A percentile compares a stretch with the other conserved stretches of the same genome.
Evolutionary conservation across 1,140 invertebrate genomes (phyloP).

Genomic region (Copidosoma floridanum): DNA sequence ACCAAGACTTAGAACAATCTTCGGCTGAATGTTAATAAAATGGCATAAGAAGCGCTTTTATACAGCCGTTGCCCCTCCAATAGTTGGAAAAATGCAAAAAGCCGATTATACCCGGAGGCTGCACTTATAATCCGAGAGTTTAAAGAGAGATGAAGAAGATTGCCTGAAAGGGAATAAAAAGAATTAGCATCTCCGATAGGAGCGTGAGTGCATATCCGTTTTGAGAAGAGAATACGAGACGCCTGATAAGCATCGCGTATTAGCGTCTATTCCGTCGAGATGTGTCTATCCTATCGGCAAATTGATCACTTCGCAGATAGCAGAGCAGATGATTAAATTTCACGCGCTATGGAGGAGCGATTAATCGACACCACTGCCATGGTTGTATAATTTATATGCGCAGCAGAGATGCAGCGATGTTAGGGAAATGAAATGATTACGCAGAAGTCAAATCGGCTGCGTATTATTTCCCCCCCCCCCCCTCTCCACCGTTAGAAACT

Average conservation of each 20-base stretch:
- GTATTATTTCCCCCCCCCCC: neutral
- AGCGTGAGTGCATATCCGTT: neutral
- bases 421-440: constrained; percentile 17
- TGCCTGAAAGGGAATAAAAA: neutral
- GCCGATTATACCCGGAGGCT: constrained; percentile 11
- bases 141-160: too few relatives aligned
- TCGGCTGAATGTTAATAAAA: constrained; percentile 8
- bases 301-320: constrained; percentile 16
- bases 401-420: too few relatives aligned
- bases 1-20: neutral
- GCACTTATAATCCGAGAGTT: neutral
- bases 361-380: too few relatives aligned
- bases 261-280: too few relatives aligned
- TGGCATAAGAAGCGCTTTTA: constrained; percentile 7
- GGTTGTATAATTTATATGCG: too few relatives aligned
- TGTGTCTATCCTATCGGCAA: too few relatives aligned
- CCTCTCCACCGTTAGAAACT: too few relatives aligned
- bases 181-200: neutral
- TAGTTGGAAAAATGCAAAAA: neutral
- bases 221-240: neutral
- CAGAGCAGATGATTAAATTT: constrained; percentile 4
- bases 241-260: constrained; percentile 20
- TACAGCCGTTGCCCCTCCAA: neutral
- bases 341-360: too few relatives aligned
- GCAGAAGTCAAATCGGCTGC: neutral